A percentile compares a stretch with the other conserved stretches of the same genome.
Evolutionary conservation across 2,888 invertebrate species (phyloP).

Genomic region (Drosophila subsilvestris): DNA sequence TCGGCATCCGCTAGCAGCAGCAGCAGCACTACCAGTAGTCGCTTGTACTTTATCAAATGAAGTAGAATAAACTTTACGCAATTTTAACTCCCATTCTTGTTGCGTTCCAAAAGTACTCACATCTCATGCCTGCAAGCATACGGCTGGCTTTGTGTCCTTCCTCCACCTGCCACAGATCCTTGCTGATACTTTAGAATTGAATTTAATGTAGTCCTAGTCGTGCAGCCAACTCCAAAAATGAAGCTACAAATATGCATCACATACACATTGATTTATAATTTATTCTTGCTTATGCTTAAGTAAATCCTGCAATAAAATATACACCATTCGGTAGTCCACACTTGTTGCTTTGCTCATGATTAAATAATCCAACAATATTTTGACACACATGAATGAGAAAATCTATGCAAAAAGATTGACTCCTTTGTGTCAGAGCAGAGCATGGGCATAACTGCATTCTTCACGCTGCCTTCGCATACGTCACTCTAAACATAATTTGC

Average conservation of each 20-base stretch:
- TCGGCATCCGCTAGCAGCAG: conserved; percentile 21
- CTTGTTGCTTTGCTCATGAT: not conserved
- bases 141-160: conserved; percentile 1
- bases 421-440: no score
- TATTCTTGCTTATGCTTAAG: not conserved
- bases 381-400: no score
- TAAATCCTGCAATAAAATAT: not conserved
- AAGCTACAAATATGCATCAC: no score
- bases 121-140: conserved; percentile 3
- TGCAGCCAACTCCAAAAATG: no score
- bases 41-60: conserved; percentile 59
- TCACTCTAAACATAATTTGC: not conserved
- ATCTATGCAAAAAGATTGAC: no score
- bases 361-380: no score
- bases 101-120: conserved; percentile 10
- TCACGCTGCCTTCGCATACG: not conserved
- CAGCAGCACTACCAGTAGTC: conserved; percentile 9
- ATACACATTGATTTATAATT: no score
- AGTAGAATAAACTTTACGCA: conserved; percentile 49
- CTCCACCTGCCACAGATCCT: conserved; percentile 29
- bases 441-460: not conserved
- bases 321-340: not conserved
- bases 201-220: conserved; percentile 5
- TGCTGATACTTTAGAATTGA: conserved; percentile 16
- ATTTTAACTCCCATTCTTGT: conserved; percentile 34